Base-by-base conservation (phyloP, 2,797 vertebrate genomes). In the Loris lydekkerianus region DNA sequence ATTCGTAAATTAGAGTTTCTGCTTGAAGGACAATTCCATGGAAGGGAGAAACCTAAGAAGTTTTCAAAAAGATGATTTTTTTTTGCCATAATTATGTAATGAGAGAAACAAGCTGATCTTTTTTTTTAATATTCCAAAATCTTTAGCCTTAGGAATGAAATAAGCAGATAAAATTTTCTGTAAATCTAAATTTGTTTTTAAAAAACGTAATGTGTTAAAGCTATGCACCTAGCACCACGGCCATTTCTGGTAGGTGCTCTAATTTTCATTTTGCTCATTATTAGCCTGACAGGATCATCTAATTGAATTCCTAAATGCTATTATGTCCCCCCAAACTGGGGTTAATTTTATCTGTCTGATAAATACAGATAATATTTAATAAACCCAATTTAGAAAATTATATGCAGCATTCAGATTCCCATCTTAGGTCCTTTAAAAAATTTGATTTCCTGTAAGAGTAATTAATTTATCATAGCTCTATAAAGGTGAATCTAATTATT, bases 261-360 rank as follows among this genome's bases (percentile, higher is more conserved):
- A 23, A 91, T 95, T 93, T 96, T 63, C 73, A 76, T 77, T 94
- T 95, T 87, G 27, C 10, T 89, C 60, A 67, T 93, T 85, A 56
- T 90, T 89, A 93, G 72, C 80, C 92, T 90, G 49, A 85, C 43
- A 80, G 75, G 56, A 61, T 85, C 75, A 72, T 89, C 75, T 95
- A 86, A 95, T 76, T 97, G 83, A 94, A 93, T 97, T 87, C 40
- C 73, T 78, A 89, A 96, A 81, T 43, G 58, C 72, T 94, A 40
- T 94, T 70, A 13, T 70, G 63, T 37, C 29, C 61, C 76, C 96
- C 76, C 87, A 94, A 96, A 86, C 34, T 21, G 21, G 23, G n/a
- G 37, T 58, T 60, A 60, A 70, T 77, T 65, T 93, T 89, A 43
- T 58, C 61, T 94, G 25, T 96, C 65, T 91, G 31, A 84, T 86